Conservation (phyloP, 1,140 invertebrate genomes). For the Rhagoletis zephyria region DNA sequence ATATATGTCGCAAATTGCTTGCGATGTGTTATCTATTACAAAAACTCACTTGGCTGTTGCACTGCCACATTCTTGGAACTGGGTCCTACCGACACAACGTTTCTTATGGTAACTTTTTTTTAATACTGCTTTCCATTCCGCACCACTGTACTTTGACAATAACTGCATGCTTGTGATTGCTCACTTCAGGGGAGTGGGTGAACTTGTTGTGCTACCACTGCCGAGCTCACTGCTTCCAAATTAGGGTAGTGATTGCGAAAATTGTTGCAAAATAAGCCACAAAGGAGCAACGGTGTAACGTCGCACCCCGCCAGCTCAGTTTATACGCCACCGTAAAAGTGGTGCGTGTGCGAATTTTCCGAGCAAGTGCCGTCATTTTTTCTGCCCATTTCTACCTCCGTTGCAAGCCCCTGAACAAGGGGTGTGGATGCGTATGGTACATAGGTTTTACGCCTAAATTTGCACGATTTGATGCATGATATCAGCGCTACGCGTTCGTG, state of each 20-base stretch:
- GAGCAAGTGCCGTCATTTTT: constrained; percentile 27
- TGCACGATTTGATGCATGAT: constrained; percentile 12
- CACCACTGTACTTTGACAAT: not conserved
- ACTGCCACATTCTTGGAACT: too few relatives aligned
- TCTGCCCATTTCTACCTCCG: not conserved
- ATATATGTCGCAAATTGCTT: too few relatives aligned
- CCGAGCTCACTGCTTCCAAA: constrained; percentile 11
- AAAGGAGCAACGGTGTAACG: not conserved
- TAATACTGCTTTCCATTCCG: too few relatives aligned
- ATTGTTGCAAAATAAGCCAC: constrained; percentile 55
- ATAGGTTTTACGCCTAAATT: constrained; percentile 45
- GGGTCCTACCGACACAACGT: too few relatives aligned
- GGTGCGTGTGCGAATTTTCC: constrained; percentile 52
- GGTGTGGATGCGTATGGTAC: not conserved
- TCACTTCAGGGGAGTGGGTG: constrained; percentile 15
- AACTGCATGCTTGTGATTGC: not conserved
- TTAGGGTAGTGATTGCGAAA: constrained; percentile 56
- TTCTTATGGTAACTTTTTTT: too few relatives aligned
- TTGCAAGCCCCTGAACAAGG: constrained; percentile 3
- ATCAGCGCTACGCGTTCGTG: not conserved
- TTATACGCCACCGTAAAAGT: not conserved
- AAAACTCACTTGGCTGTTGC: too few relatives aligned
- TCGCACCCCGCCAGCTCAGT: not conserved
- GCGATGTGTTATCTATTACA: too few relatives aligned
- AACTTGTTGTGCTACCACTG: not conserved